Base-by-base conservation (phyloP, 2,113 vertebrate species). In the Platichthys flesus region DNA sequence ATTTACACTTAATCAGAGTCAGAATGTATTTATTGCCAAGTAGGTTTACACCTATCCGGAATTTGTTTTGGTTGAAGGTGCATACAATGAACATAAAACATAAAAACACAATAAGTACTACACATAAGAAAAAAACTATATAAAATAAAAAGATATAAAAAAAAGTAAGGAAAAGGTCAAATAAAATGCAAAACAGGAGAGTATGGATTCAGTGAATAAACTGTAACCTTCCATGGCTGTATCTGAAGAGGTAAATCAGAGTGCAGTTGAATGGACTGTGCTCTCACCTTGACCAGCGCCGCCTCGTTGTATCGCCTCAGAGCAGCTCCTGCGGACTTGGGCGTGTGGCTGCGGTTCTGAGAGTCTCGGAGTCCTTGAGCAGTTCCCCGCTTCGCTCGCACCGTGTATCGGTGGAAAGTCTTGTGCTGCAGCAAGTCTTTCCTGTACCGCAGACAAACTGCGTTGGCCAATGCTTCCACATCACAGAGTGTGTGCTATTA, bases 331-430 rank as follows among this genome's bases (percentile, higher is more conserved):
- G 97, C 97, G 0, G 97, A 99, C 65, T 93, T 95, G 0, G 96
- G 94, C 0, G 86, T 67, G 0, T 94, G 91, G 5, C 94, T 90
- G 1, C 93, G 93, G 67, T 93, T 96, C 88, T 95, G 95, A 65
- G 95, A 93, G 13, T 99, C 97, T 23, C 89, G 80, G 10, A 96
- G 84, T 5, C 96, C 93, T 91, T 99, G 98, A 20, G 95, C 93
- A 0, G 94, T 97, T 77, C 98, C 98, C 18, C 95, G 90, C 70
- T 97, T 97, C 2, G 98, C 97, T 81, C 97, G 89, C 59, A 99
- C 97, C 0, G 97, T 99, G 87, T 99, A 99, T 3, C 97, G 95
- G 78, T 99, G 98, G 85, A 99, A 98, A 2, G 98, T 99, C 93
- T 99, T 99, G 87, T 99, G 98, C 64, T 94, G 92, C 71, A 97